Evolutionary conservation across 1,140 invertebrate genomes (phyloP).

Genomic region (Ips typographus): DNA sequence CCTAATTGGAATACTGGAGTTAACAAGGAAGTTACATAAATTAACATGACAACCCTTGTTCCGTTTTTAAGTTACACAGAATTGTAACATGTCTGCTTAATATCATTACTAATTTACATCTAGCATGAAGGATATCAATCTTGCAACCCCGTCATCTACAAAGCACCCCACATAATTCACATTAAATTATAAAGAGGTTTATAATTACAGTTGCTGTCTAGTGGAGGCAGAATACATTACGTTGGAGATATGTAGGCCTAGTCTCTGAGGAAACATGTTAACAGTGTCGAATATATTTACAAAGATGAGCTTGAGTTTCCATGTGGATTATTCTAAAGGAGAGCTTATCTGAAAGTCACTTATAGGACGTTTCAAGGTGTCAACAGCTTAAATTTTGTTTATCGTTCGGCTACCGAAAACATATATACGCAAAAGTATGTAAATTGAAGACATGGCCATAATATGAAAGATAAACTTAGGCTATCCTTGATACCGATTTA

Average conservation of each 20-base stretch:
- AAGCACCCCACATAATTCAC: conserved; percentile 8
- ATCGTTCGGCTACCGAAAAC: too few relatives aligned
- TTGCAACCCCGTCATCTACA: not conserved
- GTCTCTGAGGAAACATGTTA: conserved; percentile 3
- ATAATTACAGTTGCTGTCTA: conserved; percentile 11
- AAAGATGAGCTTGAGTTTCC: too few relatives aligned
- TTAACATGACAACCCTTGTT: not conserved
- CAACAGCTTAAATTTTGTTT: too few relatives aligned
- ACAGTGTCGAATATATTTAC: too few relatives aligned
- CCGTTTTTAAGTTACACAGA: not conserved
- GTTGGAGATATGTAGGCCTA: not conserved
- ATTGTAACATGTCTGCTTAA: not conserved
- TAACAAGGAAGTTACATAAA: not conserved
- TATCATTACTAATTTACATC: not conserved
- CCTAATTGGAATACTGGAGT: not conserved
- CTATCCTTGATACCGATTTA: conserved; percentile 20
- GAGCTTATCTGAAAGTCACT: not conserved
- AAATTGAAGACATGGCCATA: not conserved
- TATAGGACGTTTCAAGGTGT: not conserved
- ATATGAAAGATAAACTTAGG: conserved; percentile 16
- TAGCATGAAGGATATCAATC: conserved; percentile 2
- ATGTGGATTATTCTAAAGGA: too few relatives aligned
- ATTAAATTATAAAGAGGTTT: conserved; percentile 13
- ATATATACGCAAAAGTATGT: not conserved
- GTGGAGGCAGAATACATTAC: conserved; percentile 11